Base-by-base conservation (phyloP, 2,797 vertebrate genomes). In the Distichodus sexfasciatus region DNA sequence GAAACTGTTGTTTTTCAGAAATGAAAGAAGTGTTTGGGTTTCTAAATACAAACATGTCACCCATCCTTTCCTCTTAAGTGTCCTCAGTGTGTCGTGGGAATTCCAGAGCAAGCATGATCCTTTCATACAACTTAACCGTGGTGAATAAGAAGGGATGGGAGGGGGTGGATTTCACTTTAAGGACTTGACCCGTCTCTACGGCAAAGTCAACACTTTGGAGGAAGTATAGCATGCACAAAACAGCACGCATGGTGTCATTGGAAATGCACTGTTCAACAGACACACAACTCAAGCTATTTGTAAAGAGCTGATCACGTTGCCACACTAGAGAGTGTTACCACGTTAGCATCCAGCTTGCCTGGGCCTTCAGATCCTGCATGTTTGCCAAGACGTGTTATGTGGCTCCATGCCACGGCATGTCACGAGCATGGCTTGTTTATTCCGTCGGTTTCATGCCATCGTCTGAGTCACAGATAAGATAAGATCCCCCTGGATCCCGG, bases 1-100 rank as follows among this genome's bases (percentile, higher is more conserved):
- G 87, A 86, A 87, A 87, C 82, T 85, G 82, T 84, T 89, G n/a
- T n/a, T 84, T 88, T 85, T 85, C 79, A 59, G 76, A 85, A 80
- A 78, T 68, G 70, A 83, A 86, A 84, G 83, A 86, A 86, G 76
- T 71, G 59, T 83, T 82, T 84, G 85, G 77, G 83, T 83, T 81
- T 86, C 41, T 54, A 50, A 33, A 59, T 59, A 84, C 87, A 87
- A 90, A 89, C 85, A 88, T 79, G 11, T 46, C 57, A 46, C 47
- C 2, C 59, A 40, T 15, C 12, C 17, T 64, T 23, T 66, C 2
- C 9, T 57, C 72, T 63, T 64, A 75, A 69, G 63, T 64, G 64
- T 66, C 74, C 67, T 62, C 66, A 77, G 81, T 81, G 79, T 82
- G 82, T 85, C 75, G 80, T 89, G 89, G 85, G 87, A 90, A 90